Conservation (phyloP, 2,888 invertebrate genomes). For the Pollenia amentaria region DNA sequence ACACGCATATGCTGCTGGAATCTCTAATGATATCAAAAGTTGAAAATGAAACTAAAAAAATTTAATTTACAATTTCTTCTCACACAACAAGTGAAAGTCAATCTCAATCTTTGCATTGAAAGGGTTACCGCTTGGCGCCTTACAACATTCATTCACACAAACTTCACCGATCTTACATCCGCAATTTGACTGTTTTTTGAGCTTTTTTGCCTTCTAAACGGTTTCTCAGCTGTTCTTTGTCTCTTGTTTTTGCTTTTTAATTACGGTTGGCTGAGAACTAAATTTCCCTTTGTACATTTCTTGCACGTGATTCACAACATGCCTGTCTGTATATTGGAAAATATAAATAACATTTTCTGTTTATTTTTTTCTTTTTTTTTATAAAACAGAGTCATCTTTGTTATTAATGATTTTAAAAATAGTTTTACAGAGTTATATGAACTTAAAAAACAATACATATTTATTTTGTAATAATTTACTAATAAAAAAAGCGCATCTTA, state of each 20-base stretch:
- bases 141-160: background rate
- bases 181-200: slow-evolving; percentile 19
- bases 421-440: slow-evolving; percentile 10
- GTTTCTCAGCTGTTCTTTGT: slow-evolving; percentile 29
- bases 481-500: too few species aligned
- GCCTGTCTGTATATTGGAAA: background rate
- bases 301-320: slow-evolving; percentile 55
- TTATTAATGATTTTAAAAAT: slow-evolving; percentile 42
- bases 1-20: background rate
- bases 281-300: slow-evolving; percentile 48
- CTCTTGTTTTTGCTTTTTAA: slow-evolving; percentile 1
- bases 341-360: slow-evolving; percentile 13
- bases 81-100: slow-evolving; percentile 46
- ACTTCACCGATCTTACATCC: slow-evolving; percentile 16
- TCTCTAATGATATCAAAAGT: slow-evolving; percentile 10
- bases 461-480: background rate
- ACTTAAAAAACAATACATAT: background rate
- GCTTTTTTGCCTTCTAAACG: background rate
- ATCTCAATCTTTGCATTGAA: background rate
- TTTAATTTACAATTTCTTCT: background rate
- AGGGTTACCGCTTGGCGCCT: slow-evolving; percentile 20
- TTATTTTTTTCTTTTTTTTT: background rate
- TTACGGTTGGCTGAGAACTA: slow-evolving; percentile 48
- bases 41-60: slow-evolving; percentile 39
- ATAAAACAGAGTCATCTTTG: slow-evolving; percentile 19